Evolutionary conservation across 35 echinoderm and acorn worm genomes (phyloP), one percentile per base, ranked within the genome.

Genomic region (Stichopus chloronotus): DNA sequence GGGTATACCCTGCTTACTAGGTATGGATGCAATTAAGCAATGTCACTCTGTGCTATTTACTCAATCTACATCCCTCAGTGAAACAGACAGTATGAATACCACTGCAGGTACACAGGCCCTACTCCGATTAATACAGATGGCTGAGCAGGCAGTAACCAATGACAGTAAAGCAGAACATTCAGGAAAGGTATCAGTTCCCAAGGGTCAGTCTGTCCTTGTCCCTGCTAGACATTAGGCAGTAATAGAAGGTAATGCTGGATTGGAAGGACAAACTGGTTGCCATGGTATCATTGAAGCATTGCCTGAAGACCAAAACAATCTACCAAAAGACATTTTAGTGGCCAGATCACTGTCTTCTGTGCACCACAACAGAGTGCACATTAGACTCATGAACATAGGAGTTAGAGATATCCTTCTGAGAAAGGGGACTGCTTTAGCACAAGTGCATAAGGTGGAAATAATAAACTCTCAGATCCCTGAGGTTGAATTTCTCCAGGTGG

Each of bases 311-410:
- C 78, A 81, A 81, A 81, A 81, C 53, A 24, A 87, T 23, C 52
- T 87, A 58, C 58, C 84, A 87, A 87, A 59, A 21, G 58, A 87
- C 21, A 61, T 87, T 9, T 25, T 57, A 14, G 58, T 87, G 12
- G 84, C 84, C 3, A 87, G 58, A 59, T 57, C 84, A 6, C 43
- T 87, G 21, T 43, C 53, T 58, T 9, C 55, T 8, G 84, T 87
- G 20, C 4, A 22, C 9, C 20, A 87, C 20, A 56, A 61, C 58
- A 56, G 23, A 8, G 55, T 59, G 21, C 53, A 43, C n/a, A 56
- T 59, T 56, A 87, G 84, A 59, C 21, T 87, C 13, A 58, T 87
- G 6, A 87, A 87, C 55, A 23, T 61, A 5, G 2, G 58, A 0
- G 2, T 56, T 8, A 59, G 55, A 12, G 58, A 59, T 21, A 23